Evolutionary conservation across 2,113 vertebrate genomes (phyloP).

Genomic region (Rissa tridactyla): DNA sequence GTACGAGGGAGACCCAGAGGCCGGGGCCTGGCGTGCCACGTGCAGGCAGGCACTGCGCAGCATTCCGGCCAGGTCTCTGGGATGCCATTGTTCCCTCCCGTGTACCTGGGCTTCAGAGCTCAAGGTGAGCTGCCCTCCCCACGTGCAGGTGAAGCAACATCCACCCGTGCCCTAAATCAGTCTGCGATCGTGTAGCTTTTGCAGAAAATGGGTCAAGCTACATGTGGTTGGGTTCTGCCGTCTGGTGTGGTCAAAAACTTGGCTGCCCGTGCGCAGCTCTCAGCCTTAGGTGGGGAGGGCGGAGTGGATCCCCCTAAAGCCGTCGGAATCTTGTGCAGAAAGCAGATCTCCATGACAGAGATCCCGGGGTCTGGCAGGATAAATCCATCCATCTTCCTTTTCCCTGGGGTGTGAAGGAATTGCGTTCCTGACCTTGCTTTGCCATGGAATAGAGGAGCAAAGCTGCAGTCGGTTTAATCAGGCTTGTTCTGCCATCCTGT

Average conservation of each 20-base stretch:
- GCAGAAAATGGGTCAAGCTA: neutral
- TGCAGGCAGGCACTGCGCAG: neutral
- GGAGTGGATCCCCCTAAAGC: neutral
- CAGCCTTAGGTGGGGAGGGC: neutral
- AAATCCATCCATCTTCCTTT: neutral
- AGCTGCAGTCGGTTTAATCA: neutral
- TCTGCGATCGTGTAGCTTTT: neutral
- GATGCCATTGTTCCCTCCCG: accelerated
- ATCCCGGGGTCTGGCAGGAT: neutral
- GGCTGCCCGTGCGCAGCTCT: neutral
- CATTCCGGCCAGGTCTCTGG: neutral
- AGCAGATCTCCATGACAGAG: neutral
- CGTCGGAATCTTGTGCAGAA: neutral
- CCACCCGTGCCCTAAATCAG: neutral
- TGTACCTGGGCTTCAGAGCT: neutral
- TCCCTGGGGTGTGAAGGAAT: neutral
- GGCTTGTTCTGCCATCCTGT: neutral
- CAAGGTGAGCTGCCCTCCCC: neutral
- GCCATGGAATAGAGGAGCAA: neutral
- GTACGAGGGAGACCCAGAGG: neutral
- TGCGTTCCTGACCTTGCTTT: neutral
- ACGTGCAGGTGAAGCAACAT: neutral
- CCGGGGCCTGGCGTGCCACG: accelerated
- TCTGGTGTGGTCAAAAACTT: neutral
- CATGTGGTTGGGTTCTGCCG: neutral